phyloP scores from a whole-genome alignment of 2,888 invertebrate species.

The Anagyrus pseudococci region DNA sequence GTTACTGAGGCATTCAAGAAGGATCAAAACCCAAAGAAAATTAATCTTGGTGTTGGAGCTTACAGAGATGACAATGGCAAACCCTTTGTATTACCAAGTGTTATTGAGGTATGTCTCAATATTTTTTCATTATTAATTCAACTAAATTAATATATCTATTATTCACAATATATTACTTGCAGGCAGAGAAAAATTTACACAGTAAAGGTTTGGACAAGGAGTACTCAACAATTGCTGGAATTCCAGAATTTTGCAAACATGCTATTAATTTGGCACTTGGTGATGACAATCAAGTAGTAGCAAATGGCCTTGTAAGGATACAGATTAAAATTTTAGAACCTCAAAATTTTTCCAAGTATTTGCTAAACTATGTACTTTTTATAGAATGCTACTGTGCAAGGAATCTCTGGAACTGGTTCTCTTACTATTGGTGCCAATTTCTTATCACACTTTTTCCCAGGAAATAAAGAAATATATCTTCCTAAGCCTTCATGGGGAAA shows the following conservation, averaged over 20 bases:
- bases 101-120: conserved; percentile 69
- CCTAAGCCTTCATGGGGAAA: conserved; percentile 98
- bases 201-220: conserved; percentile 85
- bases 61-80: conserved; percentile 98
- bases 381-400: conserved; percentile 75
- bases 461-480: conserved; percentile 83
- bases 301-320: conserved; percentile 75
- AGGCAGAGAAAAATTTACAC: conserved; percentile 84
- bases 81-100: conserved; percentile 91
- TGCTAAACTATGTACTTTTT: conserved; percentile 35
- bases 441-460: conserved; percentile 79
- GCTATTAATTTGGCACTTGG: conserved; percentile 90
- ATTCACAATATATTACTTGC: conserved; percentile 38
- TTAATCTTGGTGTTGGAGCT: conserved; percentile 95
- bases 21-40: conserved; percentile 90
- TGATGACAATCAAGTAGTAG: conserved; percentile 71
- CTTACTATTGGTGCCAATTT: conserved; percentile 92
- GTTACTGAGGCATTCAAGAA: conserved; percentile 95
- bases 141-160: not conserved
- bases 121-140: not conserved
- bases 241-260: conserved; percentile 82
- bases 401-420: conserved; percentile 97
- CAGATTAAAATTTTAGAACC: not conserved
- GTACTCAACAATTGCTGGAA: conserved; percentile 91
- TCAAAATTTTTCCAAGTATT: not conserved